Percentiles rank a stretch among this genome's conserved stretches.
Conservation (phyloP, 2,113 vertebrate genomes). For the Ctenomys sociabilis region DNA sequence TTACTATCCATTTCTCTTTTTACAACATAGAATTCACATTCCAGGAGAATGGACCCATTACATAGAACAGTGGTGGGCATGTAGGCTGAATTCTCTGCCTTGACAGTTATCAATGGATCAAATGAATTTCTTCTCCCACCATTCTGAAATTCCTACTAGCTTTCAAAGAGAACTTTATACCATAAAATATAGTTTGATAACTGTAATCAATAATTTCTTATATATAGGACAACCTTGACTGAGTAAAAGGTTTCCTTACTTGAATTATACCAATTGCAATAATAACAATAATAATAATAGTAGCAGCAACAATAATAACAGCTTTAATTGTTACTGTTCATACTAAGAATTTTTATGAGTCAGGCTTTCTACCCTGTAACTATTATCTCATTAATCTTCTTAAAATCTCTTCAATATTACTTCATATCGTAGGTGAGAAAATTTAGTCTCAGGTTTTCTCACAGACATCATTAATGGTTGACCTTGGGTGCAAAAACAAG, state of each 20-base stretch:
- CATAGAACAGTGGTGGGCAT: neutral
- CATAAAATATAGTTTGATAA: neutral
- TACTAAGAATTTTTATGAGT: neutral
- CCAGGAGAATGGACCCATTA: neutral
- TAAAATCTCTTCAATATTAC: neutral
- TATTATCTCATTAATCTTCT: neutral
- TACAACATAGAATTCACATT: too few species aligned
- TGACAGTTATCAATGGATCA: neutral
- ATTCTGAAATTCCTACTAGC: neutral
- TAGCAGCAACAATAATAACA: neutral
- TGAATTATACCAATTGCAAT: neutral
- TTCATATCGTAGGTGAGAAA: neutral
- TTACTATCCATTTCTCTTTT: neutral
- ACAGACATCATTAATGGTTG: neutral
- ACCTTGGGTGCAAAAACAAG: neutral
- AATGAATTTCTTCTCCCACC: neutral
- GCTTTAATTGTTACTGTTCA: neutral
- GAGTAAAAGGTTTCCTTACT: neutral
- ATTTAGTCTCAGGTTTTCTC: neutral
- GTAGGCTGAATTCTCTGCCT: neutral
- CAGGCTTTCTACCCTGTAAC: neutral
- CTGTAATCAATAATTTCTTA: neutral
- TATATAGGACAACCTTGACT: neutral
- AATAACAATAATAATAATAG: neutral
- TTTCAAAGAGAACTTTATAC: neutral